A percentile compares a stretch with the other conserved stretches of the same genome.
phyloP scores from a whole-genome alignment of 1,140 invertebrate species.

The Halyomorpha halys region DNA sequence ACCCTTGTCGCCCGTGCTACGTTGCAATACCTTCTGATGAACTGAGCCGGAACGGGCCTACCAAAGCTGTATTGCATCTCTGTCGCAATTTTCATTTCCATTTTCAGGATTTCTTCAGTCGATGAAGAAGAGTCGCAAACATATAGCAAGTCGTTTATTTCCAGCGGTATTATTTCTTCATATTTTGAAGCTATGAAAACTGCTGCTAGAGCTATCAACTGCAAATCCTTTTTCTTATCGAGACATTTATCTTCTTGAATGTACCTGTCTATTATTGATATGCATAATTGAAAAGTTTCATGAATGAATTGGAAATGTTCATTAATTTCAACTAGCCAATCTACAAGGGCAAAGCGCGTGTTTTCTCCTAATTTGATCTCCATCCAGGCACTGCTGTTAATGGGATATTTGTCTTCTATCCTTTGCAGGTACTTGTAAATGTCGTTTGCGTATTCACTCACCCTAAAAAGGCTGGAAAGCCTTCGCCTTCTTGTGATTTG shows the following conservation, averaged over 20 bases:
- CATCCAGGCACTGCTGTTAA: not conserved
- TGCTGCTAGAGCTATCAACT: conserved; percentile 80
- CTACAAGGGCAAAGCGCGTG: conserved; percentile 56
- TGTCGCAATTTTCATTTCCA: conserved; percentile 70
- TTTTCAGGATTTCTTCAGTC: conserved; percentile 65
- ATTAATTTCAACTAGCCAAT: conserved; percentile 90
- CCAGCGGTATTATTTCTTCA: conserved; percentile 81
- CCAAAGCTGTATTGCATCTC: conserved; percentile 70
- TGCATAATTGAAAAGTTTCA: conserved; percentile 81
- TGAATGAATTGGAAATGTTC: conserved; percentile 69
- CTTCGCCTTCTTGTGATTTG: not conserved
- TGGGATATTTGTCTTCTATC: conserved; percentile 24
- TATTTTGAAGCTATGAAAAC: conserved; percentile 90
- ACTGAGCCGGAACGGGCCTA: conserved; percentile 45
- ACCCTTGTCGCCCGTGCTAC: conserved; percentile 40
- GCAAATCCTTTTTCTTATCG: conserved; percentile 56
- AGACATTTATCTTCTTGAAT: conserved; percentile 55
- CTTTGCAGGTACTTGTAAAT: conserved; percentile 7
- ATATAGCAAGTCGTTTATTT: conserved; percentile 79
- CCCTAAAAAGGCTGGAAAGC: not conserved
- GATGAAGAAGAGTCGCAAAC: conserved; percentile 82
- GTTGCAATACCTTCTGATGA: conserved; percentile 8
- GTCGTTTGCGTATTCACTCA: conserved; percentile 10
- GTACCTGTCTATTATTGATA: conserved; percentile 81
- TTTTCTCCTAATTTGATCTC: not conserved